A percentile compares a stretch with the other conserved stretches of the same genome.
Evolutionary conservation across 1,140 invertebrate species (phyloP).

Genomic region (Triops cancriformis): DNA sequence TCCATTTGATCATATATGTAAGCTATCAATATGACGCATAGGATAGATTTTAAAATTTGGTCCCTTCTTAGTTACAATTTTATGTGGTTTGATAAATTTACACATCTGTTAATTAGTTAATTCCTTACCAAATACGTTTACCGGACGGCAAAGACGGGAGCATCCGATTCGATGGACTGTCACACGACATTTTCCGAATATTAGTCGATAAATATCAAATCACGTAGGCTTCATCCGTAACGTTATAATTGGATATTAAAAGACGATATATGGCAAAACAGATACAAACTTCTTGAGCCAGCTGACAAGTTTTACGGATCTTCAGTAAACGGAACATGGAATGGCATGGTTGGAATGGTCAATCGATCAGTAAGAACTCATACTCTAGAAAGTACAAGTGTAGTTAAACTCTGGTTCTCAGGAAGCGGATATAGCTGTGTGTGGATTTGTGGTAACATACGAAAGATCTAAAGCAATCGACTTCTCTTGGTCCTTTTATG

Average conservation of each 20-base stretch:
- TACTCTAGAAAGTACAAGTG: neutral
- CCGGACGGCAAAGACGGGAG: too few relatives aligned
- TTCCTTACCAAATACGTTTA: too few relatives aligned
- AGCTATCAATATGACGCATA: too few relatives aligned
- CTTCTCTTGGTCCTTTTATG: conserved; percentile 40
- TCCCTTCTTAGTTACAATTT: too few relatives aligned
- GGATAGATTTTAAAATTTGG: too few relatives aligned
- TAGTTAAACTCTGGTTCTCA: conserved; percentile 23
- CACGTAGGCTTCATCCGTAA: too few relatives aligned
- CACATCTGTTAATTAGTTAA: too few relatives aligned
- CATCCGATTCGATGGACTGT: too few relatives aligned
- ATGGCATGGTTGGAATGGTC: conserved; percentile 21
- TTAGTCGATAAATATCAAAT: too few relatives aligned
- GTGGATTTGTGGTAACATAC: conserved; percentile 42
- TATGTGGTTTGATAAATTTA: too few relatives aligned
- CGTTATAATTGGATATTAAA: neutral
- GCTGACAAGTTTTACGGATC: neutral
- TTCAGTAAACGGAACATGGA: conserved; percentile 20
- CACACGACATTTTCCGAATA: too few relatives aligned
- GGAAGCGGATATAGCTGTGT: conserved; percentile 40
- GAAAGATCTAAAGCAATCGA: conserved; percentile 39
- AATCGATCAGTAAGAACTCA: neutral
- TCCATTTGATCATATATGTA: too few relatives aligned
- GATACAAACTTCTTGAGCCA: neutral
- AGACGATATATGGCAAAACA: neutral